Evolutionary conservation across 30 jellyfish, hydroid and myxozoan species (phyloP).

Genomic region (Hydractinia echinata): DNA sequence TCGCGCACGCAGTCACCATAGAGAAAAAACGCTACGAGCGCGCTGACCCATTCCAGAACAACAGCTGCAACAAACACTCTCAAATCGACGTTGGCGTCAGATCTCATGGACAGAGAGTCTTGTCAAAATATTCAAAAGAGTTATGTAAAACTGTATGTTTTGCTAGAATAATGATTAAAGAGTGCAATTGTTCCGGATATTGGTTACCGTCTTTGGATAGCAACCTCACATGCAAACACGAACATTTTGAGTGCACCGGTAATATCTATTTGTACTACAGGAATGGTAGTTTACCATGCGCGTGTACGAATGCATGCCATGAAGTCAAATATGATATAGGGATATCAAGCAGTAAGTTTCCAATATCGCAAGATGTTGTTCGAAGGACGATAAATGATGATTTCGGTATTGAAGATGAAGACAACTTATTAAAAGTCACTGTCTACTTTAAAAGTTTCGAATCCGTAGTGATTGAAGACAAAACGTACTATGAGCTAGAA

Average conservation of each 20-base stretch:
- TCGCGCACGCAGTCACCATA: neutral
- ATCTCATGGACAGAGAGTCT: neutral
- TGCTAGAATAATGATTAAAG: neutral
- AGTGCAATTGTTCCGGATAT: neutral
- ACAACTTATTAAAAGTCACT: neutral
- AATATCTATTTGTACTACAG: neutral
- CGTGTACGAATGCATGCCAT: constrained; percentile 14
- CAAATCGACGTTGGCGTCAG: constrained; percentile 1
- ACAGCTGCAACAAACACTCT: neutral
- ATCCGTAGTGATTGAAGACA: constrained; percentile 10
- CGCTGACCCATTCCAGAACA: constrained; percentile 16
- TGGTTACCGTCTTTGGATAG: constrained; percentile 3
- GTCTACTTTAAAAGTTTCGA: constrained; percentile 6
- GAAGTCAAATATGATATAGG: neutral
- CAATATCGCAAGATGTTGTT: neutral
- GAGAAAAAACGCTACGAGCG: neutral
- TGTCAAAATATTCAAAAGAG: neutral
- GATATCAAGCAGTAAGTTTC: too few species aligned
- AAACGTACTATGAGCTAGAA: constrained; percentile 12
- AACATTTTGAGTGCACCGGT: neutral
- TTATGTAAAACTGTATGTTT: constrained; percentile 1
- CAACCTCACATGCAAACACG: neutral
- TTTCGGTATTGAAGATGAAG: neutral
- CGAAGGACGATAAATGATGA: neutral
- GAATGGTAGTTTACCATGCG: neutral